phyloP scores from a whole-genome alignment of 2,888 invertebrate species.

The Lagria hirta region DNA sequence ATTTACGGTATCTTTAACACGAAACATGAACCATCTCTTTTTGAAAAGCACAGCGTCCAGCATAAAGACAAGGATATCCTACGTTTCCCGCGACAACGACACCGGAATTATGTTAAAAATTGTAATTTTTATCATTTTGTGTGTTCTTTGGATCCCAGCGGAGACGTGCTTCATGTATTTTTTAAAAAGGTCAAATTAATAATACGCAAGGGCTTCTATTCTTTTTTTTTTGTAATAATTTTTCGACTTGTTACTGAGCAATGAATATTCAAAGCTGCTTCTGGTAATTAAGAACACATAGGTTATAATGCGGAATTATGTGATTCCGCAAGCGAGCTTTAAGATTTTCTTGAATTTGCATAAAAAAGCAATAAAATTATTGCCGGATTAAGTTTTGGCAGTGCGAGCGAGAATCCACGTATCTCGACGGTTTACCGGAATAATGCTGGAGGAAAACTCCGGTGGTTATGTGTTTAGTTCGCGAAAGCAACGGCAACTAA shows the following conservation, averaged over 20 bases:
- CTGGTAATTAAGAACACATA: conserved; percentile 49
- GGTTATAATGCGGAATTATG: conserved; percentile 46
- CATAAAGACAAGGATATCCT: conserved; percentile 7
- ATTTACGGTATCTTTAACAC: conserved; percentile 19
- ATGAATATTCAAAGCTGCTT: conserved; percentile 33
- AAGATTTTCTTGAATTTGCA: conserved; percentile 27
- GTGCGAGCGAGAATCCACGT: conserved; percentile 28
- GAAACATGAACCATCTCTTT: conserved; percentile 9
- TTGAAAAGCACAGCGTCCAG: conserved; percentile 1
- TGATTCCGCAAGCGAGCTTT: conserved; percentile 28
- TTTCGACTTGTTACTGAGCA: conserved; percentile 11
- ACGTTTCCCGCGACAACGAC: conserved; percentile 1
- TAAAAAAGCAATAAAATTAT: conserved; percentile 30
- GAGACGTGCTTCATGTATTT: conserved; percentile 26
- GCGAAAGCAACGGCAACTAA: conserved; percentile 1
- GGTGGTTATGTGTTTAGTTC: conserved; percentile 23
- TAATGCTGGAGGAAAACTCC: conserved; percentile 25
- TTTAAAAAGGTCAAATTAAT: conserved; percentile 22
- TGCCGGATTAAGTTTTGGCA: conserved; percentile 30
- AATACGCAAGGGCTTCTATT: conserved; percentile 8
- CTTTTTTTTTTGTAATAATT: conserved; percentile 14
- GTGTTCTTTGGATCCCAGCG: conserved; percentile 28
- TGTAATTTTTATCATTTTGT: conserved; percentile 31
- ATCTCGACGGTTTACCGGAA: conserved; percentile 27
- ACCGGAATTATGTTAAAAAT: conserved; percentile 24